Evolutionary conservation across 2,797 vertebrate species (phyloP).

Genomic region (Sebastes trivittatus): DNA sequence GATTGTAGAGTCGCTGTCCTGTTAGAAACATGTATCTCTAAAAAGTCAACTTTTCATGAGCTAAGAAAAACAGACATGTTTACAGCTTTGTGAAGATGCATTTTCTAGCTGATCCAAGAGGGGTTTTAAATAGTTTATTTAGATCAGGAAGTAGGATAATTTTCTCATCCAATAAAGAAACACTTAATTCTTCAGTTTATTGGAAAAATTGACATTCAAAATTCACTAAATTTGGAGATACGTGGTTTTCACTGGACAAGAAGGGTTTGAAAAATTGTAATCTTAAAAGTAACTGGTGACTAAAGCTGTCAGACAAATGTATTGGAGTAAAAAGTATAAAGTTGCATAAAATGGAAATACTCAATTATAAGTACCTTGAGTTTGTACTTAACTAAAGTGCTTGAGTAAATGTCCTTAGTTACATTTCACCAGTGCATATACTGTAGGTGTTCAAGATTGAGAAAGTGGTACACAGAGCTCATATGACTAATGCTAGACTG

Average conservation of each 20-base stretch:
- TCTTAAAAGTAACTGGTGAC: too few species aligned
- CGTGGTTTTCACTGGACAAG: neutral
- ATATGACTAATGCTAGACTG: too few species aligned
- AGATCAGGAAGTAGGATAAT: neutral
- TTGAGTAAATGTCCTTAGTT: too few species aligned
- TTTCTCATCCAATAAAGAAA: neutral
- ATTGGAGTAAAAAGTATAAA: too few species aligned
- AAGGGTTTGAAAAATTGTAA: too few species aligned
- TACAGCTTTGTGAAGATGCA: neutral
- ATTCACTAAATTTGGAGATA: neutral
- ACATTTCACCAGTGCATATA: too few species aligned
- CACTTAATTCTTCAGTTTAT: neutral
- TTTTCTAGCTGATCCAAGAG: neutral
- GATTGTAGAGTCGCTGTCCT: neutral
- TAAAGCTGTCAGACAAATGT: too few species aligned
- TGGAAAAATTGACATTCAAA: neutral
- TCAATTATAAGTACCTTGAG: too few species aligned
- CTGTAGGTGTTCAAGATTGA: too few species aligned
- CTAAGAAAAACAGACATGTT: neutral
- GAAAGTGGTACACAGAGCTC: too few species aligned
- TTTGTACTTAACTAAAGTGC: too few species aligned
- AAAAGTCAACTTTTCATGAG: neutral
- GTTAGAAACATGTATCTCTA: neutral
- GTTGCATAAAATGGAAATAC: too few species aligned
- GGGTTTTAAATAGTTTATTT: neutral